Evolutionary conservation across 92 coral and sea anemone genomes (phyloP).

Genomic region (Epizoanthus stellaris): DNA sequence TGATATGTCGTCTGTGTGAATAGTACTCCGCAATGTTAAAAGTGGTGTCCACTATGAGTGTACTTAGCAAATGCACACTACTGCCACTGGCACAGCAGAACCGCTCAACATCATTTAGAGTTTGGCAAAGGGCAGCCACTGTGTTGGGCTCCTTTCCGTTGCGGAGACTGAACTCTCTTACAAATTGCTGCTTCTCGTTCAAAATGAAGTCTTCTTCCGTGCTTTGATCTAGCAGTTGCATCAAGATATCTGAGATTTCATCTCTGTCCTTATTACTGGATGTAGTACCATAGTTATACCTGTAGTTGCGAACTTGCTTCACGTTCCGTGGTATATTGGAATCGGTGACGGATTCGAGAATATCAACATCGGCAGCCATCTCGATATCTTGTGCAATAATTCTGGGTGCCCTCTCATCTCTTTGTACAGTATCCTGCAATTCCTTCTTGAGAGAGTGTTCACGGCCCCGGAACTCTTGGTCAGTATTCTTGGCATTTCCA

Average conservation of each 20-base stretch:
- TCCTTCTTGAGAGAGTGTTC: constrained; percentile 21
- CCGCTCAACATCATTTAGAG: constrained; percentile 13
- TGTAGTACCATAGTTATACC: constrained; percentile 7
- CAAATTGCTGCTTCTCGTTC: constrained; percentile 22
- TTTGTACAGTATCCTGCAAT: constrained; percentile 8
- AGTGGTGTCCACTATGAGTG: constrained; percentile 42
- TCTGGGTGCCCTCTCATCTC: background rate
- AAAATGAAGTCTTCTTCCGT: constrained; percentile 11
- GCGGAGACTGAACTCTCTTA: constrained; percentile 15
- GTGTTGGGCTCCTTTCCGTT: constrained; percentile 13
- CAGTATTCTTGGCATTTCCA: constrained; percentile 19
- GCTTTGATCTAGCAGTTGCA: constrained; percentile 14
- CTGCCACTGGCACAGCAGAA: background rate
- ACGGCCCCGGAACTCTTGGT: background rate
- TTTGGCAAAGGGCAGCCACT: constrained; percentile 9
- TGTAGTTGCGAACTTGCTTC: constrained; percentile 31
- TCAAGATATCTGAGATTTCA: constrained; percentile 13
- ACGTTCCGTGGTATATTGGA: constrained; percentile 13
- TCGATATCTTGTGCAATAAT: constrained; percentile 13
- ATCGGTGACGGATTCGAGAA: constrained; percentile 7
- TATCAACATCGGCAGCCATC: background rate
- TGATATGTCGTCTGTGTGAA: constrained; percentile 52
- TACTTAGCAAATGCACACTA: no score
- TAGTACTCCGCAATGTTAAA: constrained; percentile 53
- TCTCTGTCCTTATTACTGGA: background rate